Percentiles rank a stretch among this genome's conserved stretches.
These are phyloP conservation scores for Drosophila maculinotata DNA, from an alignment of 2,888 invertebrate species.

Conservation along the genomic window DNA sequence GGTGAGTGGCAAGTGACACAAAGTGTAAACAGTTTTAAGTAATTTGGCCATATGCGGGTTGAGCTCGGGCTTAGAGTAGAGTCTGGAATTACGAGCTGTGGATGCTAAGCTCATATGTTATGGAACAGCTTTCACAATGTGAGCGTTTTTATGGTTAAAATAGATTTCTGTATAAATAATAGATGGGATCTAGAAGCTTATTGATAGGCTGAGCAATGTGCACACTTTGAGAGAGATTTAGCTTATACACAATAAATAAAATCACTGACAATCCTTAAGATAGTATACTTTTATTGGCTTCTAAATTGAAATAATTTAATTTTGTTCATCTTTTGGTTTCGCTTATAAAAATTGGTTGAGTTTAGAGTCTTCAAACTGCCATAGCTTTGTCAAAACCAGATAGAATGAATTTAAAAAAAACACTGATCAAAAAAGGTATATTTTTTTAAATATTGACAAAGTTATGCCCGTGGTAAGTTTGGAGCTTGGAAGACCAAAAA, in stretches of 20 bases:
- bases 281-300: too few species aligned
- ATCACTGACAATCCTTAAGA: neutral
- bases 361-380: too few species aligned
- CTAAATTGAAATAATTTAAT: too few species aligned
- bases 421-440: too few species aligned
- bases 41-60: constrained; percentile 43
- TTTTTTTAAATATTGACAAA: too few species aligned
- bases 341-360: too few species aligned
- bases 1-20: constrained; percentile 38
- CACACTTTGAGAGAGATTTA: neutral
- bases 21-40: constrained; percentile 67
- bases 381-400: too few species aligned
- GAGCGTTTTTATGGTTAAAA: constrained; percentile 1
- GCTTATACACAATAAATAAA: neutral
- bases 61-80: constrained; percentile 8
- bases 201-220: neutral
- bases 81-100: constrained; percentile 12
- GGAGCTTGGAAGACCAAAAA: too few species aligned
- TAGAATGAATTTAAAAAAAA: too few species aligned
- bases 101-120: constrained; percentile 1
- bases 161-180: constrained; percentile 1
- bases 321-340: too few species aligned
- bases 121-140: too few species aligned
- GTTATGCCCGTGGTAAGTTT: too few species aligned
- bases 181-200: neutral